These are phyloP conservation scores for Gymnopithys bicolor DNA, from an alignment of 2,797 vertebrate species.

Conservation along the genomic window DNA sequence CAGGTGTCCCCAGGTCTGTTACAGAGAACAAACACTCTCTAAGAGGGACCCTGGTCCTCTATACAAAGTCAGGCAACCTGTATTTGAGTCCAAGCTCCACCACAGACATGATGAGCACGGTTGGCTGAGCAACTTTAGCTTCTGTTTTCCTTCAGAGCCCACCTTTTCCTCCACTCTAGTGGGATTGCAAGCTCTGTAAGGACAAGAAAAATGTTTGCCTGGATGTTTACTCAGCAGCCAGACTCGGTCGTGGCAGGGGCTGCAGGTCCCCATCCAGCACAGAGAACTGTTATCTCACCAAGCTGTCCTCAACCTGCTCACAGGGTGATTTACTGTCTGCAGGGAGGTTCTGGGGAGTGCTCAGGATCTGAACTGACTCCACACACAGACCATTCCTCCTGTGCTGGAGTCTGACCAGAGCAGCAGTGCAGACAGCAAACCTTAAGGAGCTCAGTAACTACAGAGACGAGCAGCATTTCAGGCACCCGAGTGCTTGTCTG, in stretches of 20 bases:
- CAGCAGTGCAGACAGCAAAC: conserved; percentile 6
- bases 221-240: conserved; percentile 16
- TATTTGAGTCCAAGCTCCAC: background rate
- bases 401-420: background rate
- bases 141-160: background rate
- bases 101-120: background rate
- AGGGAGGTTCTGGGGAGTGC: conserved; percentile 35
- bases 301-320: conserved; percentile 47
- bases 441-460: background rate
- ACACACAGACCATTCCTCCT: conserved; percentile 7
- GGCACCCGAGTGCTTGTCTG: background rate
- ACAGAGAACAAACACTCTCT: background rate
- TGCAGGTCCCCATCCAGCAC: background rate
- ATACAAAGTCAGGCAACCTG: background rate
- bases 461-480: background rate
- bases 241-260: background rate
- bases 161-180: background rate
- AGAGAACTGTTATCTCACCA: conserved; percentile 32
- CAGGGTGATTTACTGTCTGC: conserved; percentile 48
- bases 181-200: background rate
- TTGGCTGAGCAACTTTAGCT: background rate
- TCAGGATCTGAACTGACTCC: background rate
- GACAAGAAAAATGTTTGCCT: conserved; percentile 28
- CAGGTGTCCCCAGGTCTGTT: background rate
- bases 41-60: accelerated